phyloP scores from a whole-genome alignment of 2,113 vertebrate species.

The Bucco capensis region DNA sequence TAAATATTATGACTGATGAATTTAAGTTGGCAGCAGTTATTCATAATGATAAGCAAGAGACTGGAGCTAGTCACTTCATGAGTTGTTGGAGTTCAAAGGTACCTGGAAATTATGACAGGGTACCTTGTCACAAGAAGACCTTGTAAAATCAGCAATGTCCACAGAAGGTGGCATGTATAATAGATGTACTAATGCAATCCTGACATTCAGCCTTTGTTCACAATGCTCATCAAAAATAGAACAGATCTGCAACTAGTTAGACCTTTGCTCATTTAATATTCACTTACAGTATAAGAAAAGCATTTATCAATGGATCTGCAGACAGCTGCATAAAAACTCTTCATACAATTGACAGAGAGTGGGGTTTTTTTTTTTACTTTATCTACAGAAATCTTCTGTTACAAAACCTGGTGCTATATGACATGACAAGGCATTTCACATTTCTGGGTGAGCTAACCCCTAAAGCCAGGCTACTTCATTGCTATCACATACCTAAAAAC shows the following conservation, averaged over 20 bases:
- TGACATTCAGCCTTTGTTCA: background rate
- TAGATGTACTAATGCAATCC: background rate
- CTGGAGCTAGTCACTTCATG: background rate
- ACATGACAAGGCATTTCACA: background rate
- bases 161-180: background rate
- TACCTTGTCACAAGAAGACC: background rate
- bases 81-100: background rate
- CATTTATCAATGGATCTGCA: background rate
- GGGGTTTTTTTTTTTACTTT: background rate
- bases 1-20: background rate
- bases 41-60: background rate
- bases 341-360: background rate
- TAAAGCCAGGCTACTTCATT: background rate
- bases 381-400: background rate
- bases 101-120: background rate
- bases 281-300: background rate
- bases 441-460: background rate
- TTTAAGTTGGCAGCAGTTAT: background rate
- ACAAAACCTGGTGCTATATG: background rate
- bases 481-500: background rate
- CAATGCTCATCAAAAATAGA: background rate
- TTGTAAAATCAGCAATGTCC: background rate
- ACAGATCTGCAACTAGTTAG: background rate
- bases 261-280: background rate
- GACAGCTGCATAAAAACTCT: background rate